phyloP scores from a whole-genome alignment of 2,888 invertebrate genomes.

The Ormyrus thymus region DNA sequence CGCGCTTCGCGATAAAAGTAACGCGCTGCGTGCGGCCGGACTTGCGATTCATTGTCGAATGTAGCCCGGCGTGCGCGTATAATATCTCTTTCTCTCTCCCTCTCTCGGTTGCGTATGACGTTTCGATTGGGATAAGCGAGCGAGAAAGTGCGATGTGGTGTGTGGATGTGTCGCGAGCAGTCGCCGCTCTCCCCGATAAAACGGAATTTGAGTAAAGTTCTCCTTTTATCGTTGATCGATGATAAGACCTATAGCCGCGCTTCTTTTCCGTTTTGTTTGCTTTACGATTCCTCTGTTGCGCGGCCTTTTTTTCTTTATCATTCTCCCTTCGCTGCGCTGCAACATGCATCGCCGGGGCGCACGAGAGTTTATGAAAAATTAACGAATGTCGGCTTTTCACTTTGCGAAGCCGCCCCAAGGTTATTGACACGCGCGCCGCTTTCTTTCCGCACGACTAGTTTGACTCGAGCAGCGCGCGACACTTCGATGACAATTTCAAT shows the following conservation, averaged over 20 bases:
- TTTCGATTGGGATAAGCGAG: slow-evolving; percentile 34
- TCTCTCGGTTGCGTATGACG: slow-evolving; percentile 16
- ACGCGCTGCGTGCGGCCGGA: neutral
- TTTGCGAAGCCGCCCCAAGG: too few species aligned
- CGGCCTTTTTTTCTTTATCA: too few species aligned
- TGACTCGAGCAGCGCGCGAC: too few species aligned
- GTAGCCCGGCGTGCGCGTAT: too few species aligned
- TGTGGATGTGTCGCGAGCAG: slow-evolving; percentile 3
- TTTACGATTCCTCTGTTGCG: too few species aligned
- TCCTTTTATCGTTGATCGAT: slow-evolving; percentile 58
- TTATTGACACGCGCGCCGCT: too few species aligned
- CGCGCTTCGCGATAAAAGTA: slow-evolving; percentile 1
- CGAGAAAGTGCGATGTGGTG: slow-evolving; percentile 21
- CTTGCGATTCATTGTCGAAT: too few species aligned
- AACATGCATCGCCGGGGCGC: neutral
- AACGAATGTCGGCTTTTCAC: neutral
- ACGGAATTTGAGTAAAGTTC: slow-evolving; percentile 59
- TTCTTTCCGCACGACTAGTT: too few species aligned
- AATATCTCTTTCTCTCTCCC: neutral
- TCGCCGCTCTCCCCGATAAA: slow-evolving; percentile 42
- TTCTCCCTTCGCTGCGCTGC: neutral
- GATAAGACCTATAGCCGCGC: slow-evolving; percentile 51
- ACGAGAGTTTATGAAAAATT: slow-evolving; percentile 7
- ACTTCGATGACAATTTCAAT: too few species aligned
- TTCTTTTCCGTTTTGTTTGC: neutral